Base-by-base conservation (phyloP, 2,113 vertebrate species). In the Sarotherodon lohbergeri region DNA sequence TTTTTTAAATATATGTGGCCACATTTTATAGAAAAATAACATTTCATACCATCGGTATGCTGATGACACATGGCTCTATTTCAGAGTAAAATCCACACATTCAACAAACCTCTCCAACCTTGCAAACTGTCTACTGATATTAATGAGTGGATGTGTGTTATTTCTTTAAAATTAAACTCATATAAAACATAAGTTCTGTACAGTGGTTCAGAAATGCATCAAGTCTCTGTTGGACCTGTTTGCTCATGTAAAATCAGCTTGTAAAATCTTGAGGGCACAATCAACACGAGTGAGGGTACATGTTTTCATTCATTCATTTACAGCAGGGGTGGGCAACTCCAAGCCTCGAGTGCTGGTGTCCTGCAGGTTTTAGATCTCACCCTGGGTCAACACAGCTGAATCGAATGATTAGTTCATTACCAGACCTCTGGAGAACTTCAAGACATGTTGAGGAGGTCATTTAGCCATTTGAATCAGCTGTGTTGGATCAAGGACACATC, bases 401-500 rank as follows among this genome's bases (percentile, higher is more conserved):
- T 3, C 34, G 8, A 7, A 36, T 36, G 34, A 36, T 36, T 7
- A 36, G 34, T 36, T 36, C 34, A 2, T 36, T 8, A 36, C 34
- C 34, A 36, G 34, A 7, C 34, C 7, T 36, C 34, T 36, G 34
- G 34, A 36, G 34, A 36, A 36, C 59, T 63, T 63, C 59, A 19
- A 36, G 59, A 63, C 59, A 36, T 63, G 17, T 36, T 63, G 59
- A 36, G 32, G 16, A 63, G 29, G 59, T 34, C 6, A 63, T 63
- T 63, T 3, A 34, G 2, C 0, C 29, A 0, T 63, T 63, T 63
- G 0, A 0, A 34, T 6, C 29, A 34, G 29, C 59, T 34, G 59
- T 10, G 29, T 0, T 63, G 59, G 0, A 63, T 34, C 59, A 34
- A 11, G 1, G n/a, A 6, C 52, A 11, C 2, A 1, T 34, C 16